These are phyloP conservation scores for Cyaniris semiargus DNA, from an alignment of 2,888 invertebrate species.

Conservation along the genomic window DNA sequence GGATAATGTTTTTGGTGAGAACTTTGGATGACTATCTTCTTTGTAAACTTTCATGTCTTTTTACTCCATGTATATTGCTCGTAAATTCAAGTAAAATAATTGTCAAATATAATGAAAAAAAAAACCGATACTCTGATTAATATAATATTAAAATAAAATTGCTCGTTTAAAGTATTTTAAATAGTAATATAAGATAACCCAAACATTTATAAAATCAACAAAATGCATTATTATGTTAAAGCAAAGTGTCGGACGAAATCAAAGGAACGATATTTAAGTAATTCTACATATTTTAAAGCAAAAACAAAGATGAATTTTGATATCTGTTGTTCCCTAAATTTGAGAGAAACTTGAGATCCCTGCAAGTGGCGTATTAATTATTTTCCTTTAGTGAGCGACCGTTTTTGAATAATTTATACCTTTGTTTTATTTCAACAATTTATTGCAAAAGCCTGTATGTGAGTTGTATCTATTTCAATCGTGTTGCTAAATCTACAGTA, in stretches of 20 bases:
- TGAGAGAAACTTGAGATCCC: slow-evolving; percentile 11
- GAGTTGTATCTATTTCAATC: not conserved
- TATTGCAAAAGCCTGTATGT: not conserved
- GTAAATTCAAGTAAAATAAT: not conserved
- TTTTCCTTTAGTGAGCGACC: slow-evolving; percentile 17
- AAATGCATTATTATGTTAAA: not conserved
- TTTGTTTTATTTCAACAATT: slow-evolving; percentile 5
- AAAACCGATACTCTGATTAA: no score
- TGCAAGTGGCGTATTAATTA: slow-evolving; percentile 27
- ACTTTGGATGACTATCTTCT: not conserved
- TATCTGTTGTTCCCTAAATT: slow-evolving; percentile 20
- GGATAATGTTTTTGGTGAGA: slow-evolving; percentile 39
- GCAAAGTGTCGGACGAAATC: not conserved
- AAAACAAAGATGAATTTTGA: slow-evolving; percentile 25
- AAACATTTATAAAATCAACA: not conserved
- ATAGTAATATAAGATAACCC: not conserved
- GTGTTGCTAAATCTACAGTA: not conserved
- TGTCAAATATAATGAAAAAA: no score
- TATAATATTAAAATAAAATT: no score
- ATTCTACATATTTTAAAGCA: slow-evolving; percentile 1
- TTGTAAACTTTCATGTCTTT: not conserved
- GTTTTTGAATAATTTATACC: slow-evolving; percentile 8
- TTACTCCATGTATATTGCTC: not conserved
- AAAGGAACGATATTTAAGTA: slow-evolving; percentile 14
- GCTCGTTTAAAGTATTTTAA: no score